Evolutionary conservation across 2,888 invertebrate species (phyloP).

Genomic region (Acrobasis repandana): DNA sequence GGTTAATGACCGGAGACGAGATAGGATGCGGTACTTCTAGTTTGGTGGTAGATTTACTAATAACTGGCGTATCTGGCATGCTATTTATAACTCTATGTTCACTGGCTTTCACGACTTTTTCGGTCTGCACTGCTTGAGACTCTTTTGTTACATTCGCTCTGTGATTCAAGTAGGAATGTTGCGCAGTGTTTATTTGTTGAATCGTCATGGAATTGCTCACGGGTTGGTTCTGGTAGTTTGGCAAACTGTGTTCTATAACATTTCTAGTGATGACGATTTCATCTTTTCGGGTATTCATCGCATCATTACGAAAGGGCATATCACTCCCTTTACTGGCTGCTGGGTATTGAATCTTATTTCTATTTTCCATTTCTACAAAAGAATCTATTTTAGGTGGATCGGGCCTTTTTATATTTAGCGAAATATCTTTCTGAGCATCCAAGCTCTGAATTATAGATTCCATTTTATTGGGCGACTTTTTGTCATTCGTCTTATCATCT

Average conservation of each 20-base stretch:
- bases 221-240: constrained; percentile 60
- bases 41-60: constrained; percentile 68
- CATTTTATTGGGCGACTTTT: constrained; percentile 69
- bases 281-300: constrained; percentile 61
- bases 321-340: constrained; percentile 63
- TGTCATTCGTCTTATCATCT: constrained; percentile 65
- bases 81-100: constrained; percentile 59
- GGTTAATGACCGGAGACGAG: constrained; percentile 74
- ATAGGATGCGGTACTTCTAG: constrained; percentile 77
- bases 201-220: constrained; percentile 72
- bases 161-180: constrained; percentile 65
- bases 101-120: constrained; percentile 63
- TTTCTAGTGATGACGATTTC: constrained; percentile 71
- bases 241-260: constrained; percentile 50
- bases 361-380: constrained; percentile 58
- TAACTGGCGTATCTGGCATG: constrained; percentile 59
- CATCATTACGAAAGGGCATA: constrained; percentile 63
- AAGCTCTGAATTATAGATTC: constrained; percentile 68
- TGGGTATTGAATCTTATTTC: constrained; percentile 55
- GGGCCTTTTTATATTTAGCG: constrained; percentile 55
- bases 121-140: constrained; percentile 69
- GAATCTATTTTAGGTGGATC: constrained; percentile 65
- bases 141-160: constrained; percentile 65
- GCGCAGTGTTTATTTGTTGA: constrained; percentile 67
- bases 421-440: constrained; percentile 62